A percentile compares a stretch with the other conserved stretches of the same genome.
Conservation (phyloP, 2,113 vertebrate genomes). For the Furnarius figulus region DNA sequence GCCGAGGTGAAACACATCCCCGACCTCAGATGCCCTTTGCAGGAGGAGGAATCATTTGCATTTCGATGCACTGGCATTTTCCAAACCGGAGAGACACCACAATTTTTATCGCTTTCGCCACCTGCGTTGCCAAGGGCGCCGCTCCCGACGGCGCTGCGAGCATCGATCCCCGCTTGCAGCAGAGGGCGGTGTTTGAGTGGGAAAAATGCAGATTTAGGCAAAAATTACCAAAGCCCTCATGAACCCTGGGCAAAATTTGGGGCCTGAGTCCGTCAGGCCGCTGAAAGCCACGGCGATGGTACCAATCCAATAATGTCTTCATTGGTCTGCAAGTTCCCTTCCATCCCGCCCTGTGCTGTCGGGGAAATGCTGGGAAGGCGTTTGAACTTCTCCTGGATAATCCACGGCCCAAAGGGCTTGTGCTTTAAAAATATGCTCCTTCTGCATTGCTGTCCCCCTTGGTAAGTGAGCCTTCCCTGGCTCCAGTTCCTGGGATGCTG, state of each 20-base stretch:
- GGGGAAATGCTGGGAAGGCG: neutral
- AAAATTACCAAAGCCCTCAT: neutral
- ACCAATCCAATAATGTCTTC: neutral
- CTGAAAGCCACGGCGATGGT: neutral
- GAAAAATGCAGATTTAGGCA: conserved; percentile 36
- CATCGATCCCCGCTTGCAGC: neutral
- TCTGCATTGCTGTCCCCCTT: neutral
- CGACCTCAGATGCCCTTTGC: conserved; percentile 56
- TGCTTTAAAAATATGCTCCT: neutral
- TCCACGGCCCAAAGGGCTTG: neutral
- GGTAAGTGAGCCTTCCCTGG: neutral
- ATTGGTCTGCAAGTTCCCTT: neutral
- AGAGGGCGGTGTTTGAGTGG: conserved; percentile 59
- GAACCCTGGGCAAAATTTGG: neutral
- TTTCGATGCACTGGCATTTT: conserved; percentile 64
- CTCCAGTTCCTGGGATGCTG: neutral
- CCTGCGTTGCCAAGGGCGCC: conserved; percentile 50
- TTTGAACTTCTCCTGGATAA: neutral
- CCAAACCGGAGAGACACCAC: neutral
- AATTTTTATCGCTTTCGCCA: conserved; percentile 53
- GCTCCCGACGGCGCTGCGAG: neutral
- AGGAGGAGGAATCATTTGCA: conserved; percentile 41
- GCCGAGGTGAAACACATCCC: neutral
- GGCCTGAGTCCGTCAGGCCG: neutral
- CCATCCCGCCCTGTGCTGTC: neutral